Conservation (phyloP, 2,797 vertebrate species). For the Acanthiza pusilla region DNA sequence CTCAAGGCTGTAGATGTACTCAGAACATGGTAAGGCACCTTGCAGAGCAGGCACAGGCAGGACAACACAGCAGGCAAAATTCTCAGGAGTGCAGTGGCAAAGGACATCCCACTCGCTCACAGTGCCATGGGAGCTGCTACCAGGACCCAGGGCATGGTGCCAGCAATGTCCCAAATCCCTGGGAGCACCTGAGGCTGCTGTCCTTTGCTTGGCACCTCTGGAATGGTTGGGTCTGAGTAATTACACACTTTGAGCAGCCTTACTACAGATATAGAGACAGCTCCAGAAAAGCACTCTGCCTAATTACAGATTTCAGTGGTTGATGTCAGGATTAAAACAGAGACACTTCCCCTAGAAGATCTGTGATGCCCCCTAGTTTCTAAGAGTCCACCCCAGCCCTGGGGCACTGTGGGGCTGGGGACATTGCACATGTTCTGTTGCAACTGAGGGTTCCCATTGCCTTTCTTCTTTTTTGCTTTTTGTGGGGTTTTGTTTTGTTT, state of each 20-base stretch:
- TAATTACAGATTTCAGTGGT: background rate
- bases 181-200: background rate
- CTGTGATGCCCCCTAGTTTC: background rate
- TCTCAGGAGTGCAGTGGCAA: background rate
- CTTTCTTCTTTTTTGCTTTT: background rate
- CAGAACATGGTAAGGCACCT: background rate
- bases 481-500: background rate
- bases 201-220: background rate
- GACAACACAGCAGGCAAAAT: background rate
- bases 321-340: background rate
- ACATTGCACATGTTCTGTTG: background rate
- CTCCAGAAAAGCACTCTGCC: background rate
- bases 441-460: background rate
- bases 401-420: background rate
- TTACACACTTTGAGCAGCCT: background rate
- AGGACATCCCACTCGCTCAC: fast-evolving
- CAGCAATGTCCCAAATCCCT: background rate
- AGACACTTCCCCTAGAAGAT: background rate
- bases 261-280: background rate
- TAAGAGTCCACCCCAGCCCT: background rate
- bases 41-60: background rate
- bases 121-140: background rate
- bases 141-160: background rate
- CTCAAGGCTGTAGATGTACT: background rate
- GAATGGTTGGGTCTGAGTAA: background rate